Evolutionary conservation across 2,113 vertebrate genomes (phyloP).

Genomic region (Thomomys bottae): DNA sequence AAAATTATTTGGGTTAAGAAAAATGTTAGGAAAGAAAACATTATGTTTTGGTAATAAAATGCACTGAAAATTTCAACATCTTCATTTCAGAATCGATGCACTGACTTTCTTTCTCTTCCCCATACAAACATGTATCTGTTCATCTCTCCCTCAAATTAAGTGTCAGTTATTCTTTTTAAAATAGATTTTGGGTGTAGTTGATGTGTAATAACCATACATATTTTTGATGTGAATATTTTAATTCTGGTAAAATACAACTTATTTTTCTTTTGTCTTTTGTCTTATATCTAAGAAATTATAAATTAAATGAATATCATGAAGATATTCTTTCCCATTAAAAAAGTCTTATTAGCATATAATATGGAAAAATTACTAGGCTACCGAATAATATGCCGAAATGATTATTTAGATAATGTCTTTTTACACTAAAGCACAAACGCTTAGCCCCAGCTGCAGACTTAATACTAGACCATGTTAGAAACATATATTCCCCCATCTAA

Average conservation of each 20-base stretch:
- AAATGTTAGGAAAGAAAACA: too few species aligned
- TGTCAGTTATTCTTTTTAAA: not conserved
- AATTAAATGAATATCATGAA: not conserved
- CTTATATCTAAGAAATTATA: not conserved
- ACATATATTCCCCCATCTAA: not conserved
- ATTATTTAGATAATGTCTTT: not conserved
- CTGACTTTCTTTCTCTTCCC: not conserved
- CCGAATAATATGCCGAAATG: not conserved
- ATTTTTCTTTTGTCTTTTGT: not conserved
- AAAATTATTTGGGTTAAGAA: not conserved
- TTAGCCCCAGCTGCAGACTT: not conserved
- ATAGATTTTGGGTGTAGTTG: not conserved
- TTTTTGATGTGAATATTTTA: not conserved
- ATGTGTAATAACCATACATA: not conserved
- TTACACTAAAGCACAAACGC: not conserved
- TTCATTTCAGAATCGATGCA: not conserved
- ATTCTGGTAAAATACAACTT: not conserved
- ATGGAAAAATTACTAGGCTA: not conserved
- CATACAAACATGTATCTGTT: not conserved
- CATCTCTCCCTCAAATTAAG: constrained; percentile 1
- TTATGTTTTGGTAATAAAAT: not conserved
- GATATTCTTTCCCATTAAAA: too few species aligned
- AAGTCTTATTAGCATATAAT: not conserved
- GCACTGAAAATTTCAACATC: not conserved
- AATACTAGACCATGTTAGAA: not conserved